phyloP scores from a whole-genome alignment of 2,797 vertebrate species.

The Kryptopterus vitreolus region DNA sequence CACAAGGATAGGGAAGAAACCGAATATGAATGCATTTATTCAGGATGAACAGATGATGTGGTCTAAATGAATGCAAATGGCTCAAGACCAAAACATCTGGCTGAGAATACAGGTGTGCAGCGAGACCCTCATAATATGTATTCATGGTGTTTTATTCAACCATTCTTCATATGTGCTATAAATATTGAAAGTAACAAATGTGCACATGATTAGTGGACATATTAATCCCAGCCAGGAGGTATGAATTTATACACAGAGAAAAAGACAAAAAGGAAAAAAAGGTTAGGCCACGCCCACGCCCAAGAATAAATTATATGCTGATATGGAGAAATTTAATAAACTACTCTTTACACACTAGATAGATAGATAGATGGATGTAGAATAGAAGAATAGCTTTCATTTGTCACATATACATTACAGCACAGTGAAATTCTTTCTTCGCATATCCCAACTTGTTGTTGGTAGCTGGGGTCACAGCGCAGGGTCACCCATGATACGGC shows the following conservation, averaged over 20 bases:
- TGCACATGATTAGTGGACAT: no score
- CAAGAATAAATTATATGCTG: no score
- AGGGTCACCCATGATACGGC: no score
- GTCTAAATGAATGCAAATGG: neutral
- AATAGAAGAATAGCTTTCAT: no score
- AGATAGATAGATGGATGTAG: neutral
- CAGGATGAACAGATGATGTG: conserved; percentile 3
- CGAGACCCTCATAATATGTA: neutral
- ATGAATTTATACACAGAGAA: neutral
- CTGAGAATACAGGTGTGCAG: neutral
- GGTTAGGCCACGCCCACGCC: neutral
- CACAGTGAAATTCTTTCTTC: no score
- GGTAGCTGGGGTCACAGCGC: no score
- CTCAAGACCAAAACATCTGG: neutral
- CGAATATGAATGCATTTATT: conserved; percentile 1
- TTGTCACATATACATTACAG: no score
- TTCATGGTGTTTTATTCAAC: neutral
- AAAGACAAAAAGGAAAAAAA: neutral
- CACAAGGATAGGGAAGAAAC: neutral
- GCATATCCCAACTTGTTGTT: no score
- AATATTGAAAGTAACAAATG: no score
- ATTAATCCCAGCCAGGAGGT: no score
- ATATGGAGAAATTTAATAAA: no score
- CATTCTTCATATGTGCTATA: neutral
- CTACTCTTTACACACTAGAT: no score